phyloP scores from a whole-genome alignment of 1,140 invertebrate genomes.

The Vanessa atalanta region DNA sequence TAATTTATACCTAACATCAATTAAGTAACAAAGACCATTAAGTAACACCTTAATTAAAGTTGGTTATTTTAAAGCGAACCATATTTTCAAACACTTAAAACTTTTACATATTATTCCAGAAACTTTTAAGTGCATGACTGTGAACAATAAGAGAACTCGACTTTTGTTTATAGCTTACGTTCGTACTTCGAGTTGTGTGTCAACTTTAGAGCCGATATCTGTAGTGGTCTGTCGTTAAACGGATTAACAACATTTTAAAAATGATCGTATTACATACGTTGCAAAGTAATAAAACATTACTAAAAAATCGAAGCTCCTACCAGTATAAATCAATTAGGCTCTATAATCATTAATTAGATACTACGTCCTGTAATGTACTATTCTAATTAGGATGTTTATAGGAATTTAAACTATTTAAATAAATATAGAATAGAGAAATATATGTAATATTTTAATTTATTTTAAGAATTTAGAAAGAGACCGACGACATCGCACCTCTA shows the following conservation, averaged over 20 bases:
- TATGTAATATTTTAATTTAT: too few relatives aligned
- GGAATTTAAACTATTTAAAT: too few relatives aligned
- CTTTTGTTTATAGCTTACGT: conserved; percentile 12
- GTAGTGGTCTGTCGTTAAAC: neutral
- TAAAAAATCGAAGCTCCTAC: too few relatives aligned
- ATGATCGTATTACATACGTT: neutral
- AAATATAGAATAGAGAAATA: too few relatives aligned
- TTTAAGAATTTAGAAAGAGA: too few relatives aligned
- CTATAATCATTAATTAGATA: too few relatives aligned
- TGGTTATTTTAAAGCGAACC: neutral
- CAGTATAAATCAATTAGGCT: too few relatives aligned
- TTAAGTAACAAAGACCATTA: neutral
- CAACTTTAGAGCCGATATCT: neutral
- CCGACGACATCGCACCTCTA: too few relatives aligned
- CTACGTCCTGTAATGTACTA: too few relatives aligned
- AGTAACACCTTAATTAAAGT: neutral
- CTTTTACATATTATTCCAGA: neutral
- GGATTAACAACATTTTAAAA: neutral
- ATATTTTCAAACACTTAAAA: conserved; percentile 14
- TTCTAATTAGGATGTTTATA: too few relatives aligned
- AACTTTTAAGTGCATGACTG: conserved; percentile 19
- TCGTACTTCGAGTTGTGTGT: neutral
- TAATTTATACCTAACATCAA: too few relatives aligned
- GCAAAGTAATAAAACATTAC: too few relatives aligned
- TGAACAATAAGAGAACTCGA: conserved; percentile 10